Evolutionary conservation across 1,140 invertebrate species (phyloP).

Genomic region (Adelges cooleyi): DNA sequence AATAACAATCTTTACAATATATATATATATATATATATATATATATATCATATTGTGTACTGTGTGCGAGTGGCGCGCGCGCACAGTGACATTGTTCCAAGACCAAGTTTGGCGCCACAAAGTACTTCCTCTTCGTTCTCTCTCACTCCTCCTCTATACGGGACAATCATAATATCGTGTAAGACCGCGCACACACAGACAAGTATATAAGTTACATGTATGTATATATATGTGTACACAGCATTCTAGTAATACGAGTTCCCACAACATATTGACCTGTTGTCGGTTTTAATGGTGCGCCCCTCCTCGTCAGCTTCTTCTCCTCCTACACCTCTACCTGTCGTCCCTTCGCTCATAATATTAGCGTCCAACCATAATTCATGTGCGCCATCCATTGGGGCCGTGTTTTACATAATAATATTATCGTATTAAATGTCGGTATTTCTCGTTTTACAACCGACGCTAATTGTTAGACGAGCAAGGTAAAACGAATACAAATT

Average conservation of each 20-base stretch:
- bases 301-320: neutral
- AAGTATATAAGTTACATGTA: neutral
- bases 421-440: slow-evolving; percentile 8
- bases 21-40: too few species aligned
- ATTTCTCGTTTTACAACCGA: slow-evolving; percentile 20
- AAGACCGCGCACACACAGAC: neutral
- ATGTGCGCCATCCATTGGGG: neutral
- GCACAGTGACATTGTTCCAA: neutral
- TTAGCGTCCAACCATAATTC: slow-evolving; percentile 13
- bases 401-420: slow-evolving; percentile 21
- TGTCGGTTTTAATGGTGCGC: slow-evolving; percentile 18
- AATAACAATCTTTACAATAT: too few species aligned
- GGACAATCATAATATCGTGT: slow-evolving; percentile 2
- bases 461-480: slow-evolving; percentile 9
- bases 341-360: neutral
- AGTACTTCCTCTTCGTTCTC: neutral
- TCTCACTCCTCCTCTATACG: neutral
- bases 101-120: slow-evolving; percentile 9
- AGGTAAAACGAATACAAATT: too few species aligned
- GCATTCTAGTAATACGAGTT: slow-evolving; percentile 11
- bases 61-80: neutral
- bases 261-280: slow-evolving; percentile 19
- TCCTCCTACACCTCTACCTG: neutral
- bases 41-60: neutral
- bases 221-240: neutral